Conservation (phyloP, 2,797 vertebrate species). For the Helicolenus hilgendorfi region DNA sequence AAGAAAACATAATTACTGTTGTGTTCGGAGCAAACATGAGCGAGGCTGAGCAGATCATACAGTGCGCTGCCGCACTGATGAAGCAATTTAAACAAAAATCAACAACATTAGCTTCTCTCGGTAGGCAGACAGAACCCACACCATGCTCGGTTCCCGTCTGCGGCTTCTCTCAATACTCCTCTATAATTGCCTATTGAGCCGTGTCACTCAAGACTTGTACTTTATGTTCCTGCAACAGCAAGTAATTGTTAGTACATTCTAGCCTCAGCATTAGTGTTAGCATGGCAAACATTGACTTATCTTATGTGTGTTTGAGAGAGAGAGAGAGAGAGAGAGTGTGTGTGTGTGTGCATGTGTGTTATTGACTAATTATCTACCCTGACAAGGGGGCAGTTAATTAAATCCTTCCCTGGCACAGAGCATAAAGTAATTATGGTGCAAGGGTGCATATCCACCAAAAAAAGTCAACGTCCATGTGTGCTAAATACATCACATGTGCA, state of each 20-base stretch:
- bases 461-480: conserved; percentile 25
- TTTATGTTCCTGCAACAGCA: conserved; percentile 38
- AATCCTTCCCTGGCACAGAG: conserved; percentile 62
- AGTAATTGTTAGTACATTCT: conserved; percentile 45
- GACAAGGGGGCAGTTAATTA: conserved; percentile 83
- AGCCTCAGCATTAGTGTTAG: conserved; percentile 14
- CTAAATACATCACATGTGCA: conserved; percentile 22
- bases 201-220: conserved; percentile 51
- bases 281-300: conserved; percentile 50
- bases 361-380: conserved; percentile 73
- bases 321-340: not conserved
- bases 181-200: conserved; percentile 74
- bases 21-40: not conserved
- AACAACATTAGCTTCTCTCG: conserved; percentile 32
- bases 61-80: not conserved
- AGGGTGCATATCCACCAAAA: conserved; percentile 51
- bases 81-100: conserved; percentile 33
- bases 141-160: conserved; percentile 16
- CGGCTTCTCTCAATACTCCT: conserved; percentile 21
- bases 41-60: conserved; percentile 16
- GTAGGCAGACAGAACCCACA: conserved; percentile 15
- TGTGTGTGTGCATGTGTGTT: not conserved
- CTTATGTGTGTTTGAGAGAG: conserved; percentile 23
- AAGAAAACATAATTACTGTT: conserved; percentile 49
- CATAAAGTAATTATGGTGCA: conserved; percentile 79